Percentiles rank a stretch among this genome's conserved stretches.
These are phyloP conservation scores for Philopedon plagiatum DNA, from an alignment of 2,888 invertebrate genomes.

Conservation along the genomic window DNA sequence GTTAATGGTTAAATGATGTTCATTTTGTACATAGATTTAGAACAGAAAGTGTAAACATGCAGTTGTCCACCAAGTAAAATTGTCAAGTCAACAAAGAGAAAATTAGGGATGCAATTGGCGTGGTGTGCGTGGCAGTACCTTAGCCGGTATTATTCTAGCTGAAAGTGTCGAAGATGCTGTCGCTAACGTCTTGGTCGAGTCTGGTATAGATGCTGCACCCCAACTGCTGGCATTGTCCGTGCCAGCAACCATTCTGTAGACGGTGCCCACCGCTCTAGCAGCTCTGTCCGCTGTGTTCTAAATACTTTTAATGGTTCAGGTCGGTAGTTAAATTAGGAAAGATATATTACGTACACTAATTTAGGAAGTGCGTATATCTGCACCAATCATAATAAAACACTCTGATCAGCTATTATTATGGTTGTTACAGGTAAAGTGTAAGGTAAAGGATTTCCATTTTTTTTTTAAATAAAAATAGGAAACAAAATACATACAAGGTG, in stretches of 20 bases:
- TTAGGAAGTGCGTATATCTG: not conserved
- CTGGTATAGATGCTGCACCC: conserved; percentile 68
- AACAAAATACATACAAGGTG: too few species aligned
- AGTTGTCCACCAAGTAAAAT: not conserved
- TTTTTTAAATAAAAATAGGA: too few species aligned
- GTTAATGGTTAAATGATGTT: too few species aligned
- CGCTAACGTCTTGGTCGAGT: conserved; percentile 63
- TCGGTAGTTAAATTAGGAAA: conserved; percentile 28
- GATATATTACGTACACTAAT: not conserved
- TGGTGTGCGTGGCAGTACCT: conserved; percentile 42
- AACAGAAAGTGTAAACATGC: conserved; percentile 14
- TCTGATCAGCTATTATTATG: too few species aligned
- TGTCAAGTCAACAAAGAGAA: conserved; percentile 3
- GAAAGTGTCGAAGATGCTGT: conserved; percentile 48
- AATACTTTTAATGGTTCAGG: conserved; percentile 56
- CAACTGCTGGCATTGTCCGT: conserved; percentile 82
- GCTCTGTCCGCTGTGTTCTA: conserved; percentile 86
- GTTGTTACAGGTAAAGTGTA: too few species aligned
- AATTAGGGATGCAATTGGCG: conserved; percentile 15
- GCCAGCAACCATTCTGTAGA: conserved; percentile 84
- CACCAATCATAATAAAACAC: not conserved
- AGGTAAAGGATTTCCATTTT: too few species aligned
- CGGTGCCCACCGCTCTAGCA: conserved; percentile 84
- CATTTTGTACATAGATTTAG: not conserved
- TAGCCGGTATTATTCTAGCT: conserved; percentile 40